phyloP scores from a whole-genome alignment of 1,140 invertebrate species.

The Anadara kagoshimensis region DNA sequence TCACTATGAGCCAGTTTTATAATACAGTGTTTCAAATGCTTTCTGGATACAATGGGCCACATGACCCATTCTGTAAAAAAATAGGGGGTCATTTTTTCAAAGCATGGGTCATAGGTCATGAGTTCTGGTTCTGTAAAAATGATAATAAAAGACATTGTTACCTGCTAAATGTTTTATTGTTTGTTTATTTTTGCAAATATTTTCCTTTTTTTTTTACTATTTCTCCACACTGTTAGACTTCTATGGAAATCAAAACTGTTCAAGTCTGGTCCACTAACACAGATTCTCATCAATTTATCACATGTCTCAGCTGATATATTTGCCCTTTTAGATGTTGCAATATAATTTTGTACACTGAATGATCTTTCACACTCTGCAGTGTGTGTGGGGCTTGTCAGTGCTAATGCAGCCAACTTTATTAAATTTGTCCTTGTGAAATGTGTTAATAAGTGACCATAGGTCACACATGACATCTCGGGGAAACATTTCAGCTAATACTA shows the following conservation, averaged over 20 bases:
- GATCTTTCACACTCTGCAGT: conserved; percentile 22
- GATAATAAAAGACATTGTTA: too few relatives aligned
- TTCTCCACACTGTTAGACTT: neutral
- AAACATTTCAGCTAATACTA: neutral
- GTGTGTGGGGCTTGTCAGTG: conserved; percentile 6
- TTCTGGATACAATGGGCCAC: too few relatives aligned
- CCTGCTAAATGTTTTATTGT: too few relatives aligned
- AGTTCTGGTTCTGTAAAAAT: too few relatives aligned
- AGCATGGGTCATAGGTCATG: too few relatives aligned
- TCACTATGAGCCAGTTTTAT: too few relatives aligned
- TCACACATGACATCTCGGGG: neutral
- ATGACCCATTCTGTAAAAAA: too few relatives aligned
- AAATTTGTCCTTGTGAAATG: conserved; percentile 1
- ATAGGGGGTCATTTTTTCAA: too few relatives aligned
- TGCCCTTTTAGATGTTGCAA: neutral
- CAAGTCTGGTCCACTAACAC: neutral
- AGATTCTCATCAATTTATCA: conserved; percentile 11
- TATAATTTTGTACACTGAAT: conserved; percentile 4
- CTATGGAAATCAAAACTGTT: neutral
- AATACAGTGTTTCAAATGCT: too few relatives aligned
- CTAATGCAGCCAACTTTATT: neutral
- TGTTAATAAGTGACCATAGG: neutral
- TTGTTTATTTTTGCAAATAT: too few relatives aligned
- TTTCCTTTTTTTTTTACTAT: too few relatives aligned
- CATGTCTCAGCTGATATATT: neutral